Evolutionary conservation across 2,797 vertebrate genomes (phyloP).

Genomic region (Pseudochromis fuscus): DNA sequence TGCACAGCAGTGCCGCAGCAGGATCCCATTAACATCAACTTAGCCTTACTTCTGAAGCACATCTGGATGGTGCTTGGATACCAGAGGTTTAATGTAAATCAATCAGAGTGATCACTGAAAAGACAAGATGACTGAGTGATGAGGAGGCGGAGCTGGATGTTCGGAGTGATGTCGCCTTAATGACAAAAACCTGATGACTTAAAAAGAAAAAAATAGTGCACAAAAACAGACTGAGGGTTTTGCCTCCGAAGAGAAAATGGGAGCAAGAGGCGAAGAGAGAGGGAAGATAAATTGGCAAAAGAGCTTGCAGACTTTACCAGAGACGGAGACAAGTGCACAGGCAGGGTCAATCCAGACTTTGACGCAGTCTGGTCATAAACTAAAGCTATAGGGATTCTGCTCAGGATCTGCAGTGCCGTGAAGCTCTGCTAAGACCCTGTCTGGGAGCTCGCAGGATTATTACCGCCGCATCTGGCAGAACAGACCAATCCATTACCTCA

Average conservation of each 20-base stretch:
- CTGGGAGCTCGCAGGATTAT: constrained; percentile 70
- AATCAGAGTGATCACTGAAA: constrained; percentile 61
- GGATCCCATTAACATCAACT: constrained; percentile 78
- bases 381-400: constrained; percentile 71
- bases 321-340: constrained; percentile 79
- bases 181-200: constrained; percentile 48
- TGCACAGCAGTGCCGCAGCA: constrained; percentile 68
- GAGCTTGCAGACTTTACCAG: constrained; percentile 77
- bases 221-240: constrained; percentile 51
- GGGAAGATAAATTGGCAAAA: constrained; percentile 77
- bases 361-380: constrained; percentile 75
- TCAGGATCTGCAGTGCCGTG: constrained; percentile 63
- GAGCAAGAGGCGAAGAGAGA: constrained; percentile 50
- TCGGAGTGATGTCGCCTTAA: constrained; percentile 48
- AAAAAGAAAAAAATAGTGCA: constrained; percentile 15
- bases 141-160: constrained; percentile 56
- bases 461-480: constrained; percentile 75
- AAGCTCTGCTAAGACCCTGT: constrained; percentile 73
- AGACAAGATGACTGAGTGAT: constrained; percentile 50
- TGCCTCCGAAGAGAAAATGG: constrained; percentile 49
- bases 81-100: constrained; percentile 72
- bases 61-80: constrained; percentile 77
- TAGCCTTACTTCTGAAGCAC: constrained; percentile 67
- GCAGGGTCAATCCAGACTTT: constrained; percentile 72
- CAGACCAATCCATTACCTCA: constrained; percentile 77